Percentiles rank a stretch among this genome's conserved stretches.
These are phyloP conservation scores for Drosophila kanekoi DNA, from an alignment of 2,888 invertebrate genomes.

Conservation along the genomic window DNA sequence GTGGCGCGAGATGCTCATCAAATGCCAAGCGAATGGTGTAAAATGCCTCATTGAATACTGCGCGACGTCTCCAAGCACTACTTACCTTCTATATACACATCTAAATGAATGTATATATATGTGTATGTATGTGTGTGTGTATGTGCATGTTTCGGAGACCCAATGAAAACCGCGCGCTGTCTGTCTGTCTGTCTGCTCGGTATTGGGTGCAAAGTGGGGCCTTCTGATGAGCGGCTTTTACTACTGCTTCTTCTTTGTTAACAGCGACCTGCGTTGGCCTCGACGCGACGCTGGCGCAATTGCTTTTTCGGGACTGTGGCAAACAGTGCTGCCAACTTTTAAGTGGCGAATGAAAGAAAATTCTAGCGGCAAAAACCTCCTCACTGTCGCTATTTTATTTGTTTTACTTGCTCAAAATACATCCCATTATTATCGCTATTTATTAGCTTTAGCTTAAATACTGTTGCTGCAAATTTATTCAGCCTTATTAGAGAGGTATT, in stretches of 20 bases:
- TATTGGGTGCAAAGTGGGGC: conserved; percentile 23
- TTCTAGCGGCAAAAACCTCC: no score
- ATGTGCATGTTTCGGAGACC: conserved; percentile 1
- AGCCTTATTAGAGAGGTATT: no score
- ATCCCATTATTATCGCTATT: no score
- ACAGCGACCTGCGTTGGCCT: conserved; percentile 64
- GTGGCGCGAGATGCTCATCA: conserved; percentile 67
- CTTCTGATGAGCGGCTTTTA: conserved; percentile 28
- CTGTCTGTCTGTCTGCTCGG: conserved; percentile 21
- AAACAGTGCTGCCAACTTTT: neutral
- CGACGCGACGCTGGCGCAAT: conserved; percentile 49
- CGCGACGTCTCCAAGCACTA: conserved; percentile 57
- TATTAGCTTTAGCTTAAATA: no score
- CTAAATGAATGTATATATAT: conserved; percentile 8
- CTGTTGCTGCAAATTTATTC: no score
- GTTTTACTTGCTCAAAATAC: no score
- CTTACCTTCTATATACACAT: conserved; percentile 40
- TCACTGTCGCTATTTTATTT: no score
- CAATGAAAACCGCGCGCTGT: conserved; percentile 23
- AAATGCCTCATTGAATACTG: conserved; percentile 77
- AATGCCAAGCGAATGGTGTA: conserved; percentile 77
- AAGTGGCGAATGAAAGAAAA: neutral
- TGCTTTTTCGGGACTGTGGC: conserved; percentile 52
- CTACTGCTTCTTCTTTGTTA: conserved; percentile 18
- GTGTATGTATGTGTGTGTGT: neutral